Conservation (phyloP, 1,140 invertebrate genomes). For the Macrobrachium nipponense region DNA sequence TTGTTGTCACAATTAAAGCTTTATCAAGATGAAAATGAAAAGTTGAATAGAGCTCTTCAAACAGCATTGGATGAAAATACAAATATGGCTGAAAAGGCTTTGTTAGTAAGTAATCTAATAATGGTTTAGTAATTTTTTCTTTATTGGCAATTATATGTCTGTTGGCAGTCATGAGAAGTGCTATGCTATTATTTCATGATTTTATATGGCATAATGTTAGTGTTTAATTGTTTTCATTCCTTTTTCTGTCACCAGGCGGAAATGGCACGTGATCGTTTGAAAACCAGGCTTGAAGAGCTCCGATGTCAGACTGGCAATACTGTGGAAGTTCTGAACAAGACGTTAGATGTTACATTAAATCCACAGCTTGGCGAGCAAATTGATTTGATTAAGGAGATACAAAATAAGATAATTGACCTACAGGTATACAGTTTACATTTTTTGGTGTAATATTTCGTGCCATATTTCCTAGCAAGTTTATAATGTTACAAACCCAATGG, state of each 20-base stretch:
- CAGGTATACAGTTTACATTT: constrained; percentile 47
- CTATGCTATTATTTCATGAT: not conserved
- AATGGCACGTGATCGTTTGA: constrained; percentile 59
- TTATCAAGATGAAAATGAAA: constrained; percentile 64
- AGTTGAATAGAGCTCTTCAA: constrained; percentile 65
- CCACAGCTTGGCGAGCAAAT: constrained; percentile 67
- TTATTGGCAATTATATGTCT: not conserved
- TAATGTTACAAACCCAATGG: too few species aligned
- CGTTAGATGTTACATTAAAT: constrained; percentile 64
- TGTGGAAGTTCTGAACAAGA: constrained; percentile 62
- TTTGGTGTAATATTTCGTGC: not conserved
- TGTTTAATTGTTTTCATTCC: constrained; percentile 25
- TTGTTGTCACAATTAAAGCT: constrained; percentile 43
- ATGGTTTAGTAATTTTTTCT: not conserved
- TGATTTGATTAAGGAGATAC: constrained; percentile 69
- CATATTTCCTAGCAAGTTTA: not conserved
- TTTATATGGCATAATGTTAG: not conserved
- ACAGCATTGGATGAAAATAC: constrained; percentile 65
- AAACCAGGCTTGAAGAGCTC: constrained; percentile 67
- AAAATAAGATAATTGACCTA: constrained; percentile 67
- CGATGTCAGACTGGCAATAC: constrained; percentile 66
- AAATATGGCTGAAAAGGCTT: constrained; percentile 65
- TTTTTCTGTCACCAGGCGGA: constrained; percentile 56
- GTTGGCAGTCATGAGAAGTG: not conserved
- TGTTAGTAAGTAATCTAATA: constrained; percentile 57